Evolutionary conservation across 2,888 invertebrate genomes (phyloP), one percentile per base, ranked within the genome.

Genomic region (Petrolisthes manimaculis): DNA sequence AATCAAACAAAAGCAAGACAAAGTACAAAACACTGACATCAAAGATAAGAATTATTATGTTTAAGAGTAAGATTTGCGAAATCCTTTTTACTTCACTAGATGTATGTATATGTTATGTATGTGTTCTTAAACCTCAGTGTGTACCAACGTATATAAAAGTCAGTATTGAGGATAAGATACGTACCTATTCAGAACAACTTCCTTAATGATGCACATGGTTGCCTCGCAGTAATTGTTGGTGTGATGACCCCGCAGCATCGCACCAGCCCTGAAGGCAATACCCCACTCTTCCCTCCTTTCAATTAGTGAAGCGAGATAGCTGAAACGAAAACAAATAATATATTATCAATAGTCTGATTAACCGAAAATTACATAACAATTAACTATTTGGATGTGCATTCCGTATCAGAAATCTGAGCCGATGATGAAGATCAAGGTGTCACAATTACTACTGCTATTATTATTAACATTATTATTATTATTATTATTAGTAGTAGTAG

Each of bases 181-280:
- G 14, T 67, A 67, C 74, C 74, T 74, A 74, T 74, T 74, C 74
- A 74, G 74, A 74, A 74, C 14, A 74, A 74, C 74, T 74, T 74
- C 74, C 74, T 74, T 74, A 21, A 74, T 74, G 74, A 74, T 74
- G 74, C 4, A 74, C 74, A 74, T 74, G 74, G 74, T 74, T n/a
- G 14, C 4, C 74, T 74, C 21, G 74, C 21, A 74, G n/a, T 18
- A 74, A 74, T 74, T 74, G 74, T 74, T 74, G 74, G 21, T 74
- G 24, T 74, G 74, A 74, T 74, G 74, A 74, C 67, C 67, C 67
- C 67, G 67, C 67, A 67, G 3, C 67, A 67, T 67, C 67, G 3
- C 67, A 3, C 67, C 74, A 21, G 4, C 74, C 74, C 74, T 74
- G 74, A 74, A 74, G 18, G 74, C n/a, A 74, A 74, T 74, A 74